A percentile compares a stretch with the other conserved stretches of the same genome.
Conservation (phyloP, 2,888 invertebrate genomes). For the Dicyrtoma fusca region DNA sequence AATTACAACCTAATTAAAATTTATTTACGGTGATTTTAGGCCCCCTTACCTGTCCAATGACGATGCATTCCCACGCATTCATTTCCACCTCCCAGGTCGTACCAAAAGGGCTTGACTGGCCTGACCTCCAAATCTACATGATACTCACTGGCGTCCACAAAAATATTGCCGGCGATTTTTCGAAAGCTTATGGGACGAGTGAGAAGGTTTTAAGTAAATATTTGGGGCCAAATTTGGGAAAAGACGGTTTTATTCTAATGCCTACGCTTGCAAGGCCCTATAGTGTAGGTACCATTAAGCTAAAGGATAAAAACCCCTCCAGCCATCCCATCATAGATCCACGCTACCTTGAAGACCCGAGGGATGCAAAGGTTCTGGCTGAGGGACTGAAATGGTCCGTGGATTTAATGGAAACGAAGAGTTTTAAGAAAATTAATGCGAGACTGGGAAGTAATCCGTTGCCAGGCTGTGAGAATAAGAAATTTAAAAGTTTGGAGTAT, state of each 20-base stretch:
- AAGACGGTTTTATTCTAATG: conserved; percentile 39
- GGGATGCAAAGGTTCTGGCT: conserved; percentile 42
- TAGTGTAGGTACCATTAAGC: conserved; percentile 40
- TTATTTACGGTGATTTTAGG: conserved; percentile 1
- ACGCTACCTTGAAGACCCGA: conserved; percentile 42
- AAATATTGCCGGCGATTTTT: conserved; percentile 28
- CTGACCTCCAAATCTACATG: conserved; percentile 47
- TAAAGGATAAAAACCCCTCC: conserved; percentile 43
- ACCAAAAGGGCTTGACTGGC: conserved; percentile 43
- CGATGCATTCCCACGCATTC: conserved; percentile 4
- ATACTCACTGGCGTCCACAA: conserved; percentile 38
- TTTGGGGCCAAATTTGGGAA: conserved; percentile 32
- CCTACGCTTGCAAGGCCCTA: conserved; percentile 40
- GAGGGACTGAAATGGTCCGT: conserved; percentile 28
- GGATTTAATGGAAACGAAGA: conserved; percentile 7
- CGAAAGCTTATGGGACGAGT: conserved; percentile 32
- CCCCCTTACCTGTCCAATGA: conserved; percentile 2
- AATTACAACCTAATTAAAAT: too few relatives aligned
- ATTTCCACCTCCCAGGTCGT: neutral
- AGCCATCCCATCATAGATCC: conserved; percentile 46
- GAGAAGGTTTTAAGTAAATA: conserved; percentile 33
- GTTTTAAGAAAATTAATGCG: conserved; percentile 12
- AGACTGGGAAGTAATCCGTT: neutral
- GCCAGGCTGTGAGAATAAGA: conserved; percentile 22
- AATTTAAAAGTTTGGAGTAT: conserved; percentile 31